Percentiles rank a stretch among this genome's conserved stretches.
Evolutionary conservation across 2,888 invertebrate species (phyloP).

Genomic region (Oeneis ivallda): DNA sequence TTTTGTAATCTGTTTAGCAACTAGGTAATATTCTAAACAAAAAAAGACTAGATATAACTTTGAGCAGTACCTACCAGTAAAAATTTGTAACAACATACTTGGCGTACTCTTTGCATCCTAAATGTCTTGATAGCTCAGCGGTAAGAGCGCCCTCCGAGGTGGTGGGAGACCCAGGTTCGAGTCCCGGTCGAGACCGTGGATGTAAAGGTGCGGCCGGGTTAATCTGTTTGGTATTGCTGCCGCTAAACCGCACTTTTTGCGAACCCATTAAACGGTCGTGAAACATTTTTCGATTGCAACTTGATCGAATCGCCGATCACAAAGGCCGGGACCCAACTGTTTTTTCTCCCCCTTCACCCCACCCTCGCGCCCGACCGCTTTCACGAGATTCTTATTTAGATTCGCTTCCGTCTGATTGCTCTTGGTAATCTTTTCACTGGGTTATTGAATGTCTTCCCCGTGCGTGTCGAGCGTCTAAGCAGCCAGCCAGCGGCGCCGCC

Average conservation of each 20-base stretch:
- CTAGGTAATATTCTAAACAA: slow-evolving; percentile 1
- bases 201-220: slow-evolving; percentile 54
- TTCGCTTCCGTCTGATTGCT: slow-evolving; percentile 82
- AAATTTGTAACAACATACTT: not conserved
- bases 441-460: slow-evolving; percentile 81
- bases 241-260: slow-evolving; percentile 56
- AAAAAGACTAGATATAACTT: slow-evolving; percentile 9
- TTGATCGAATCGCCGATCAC: slow-evolving; percentile 77
- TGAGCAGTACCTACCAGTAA: slow-evolving; percentile 1
- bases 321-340: slow-evolving; percentile 71
- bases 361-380: slow-evolving; percentile 70
- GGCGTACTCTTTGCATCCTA: slow-evolving; percentile 57
- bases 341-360: slow-evolving; percentile 62
- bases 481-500: slow-evolving; percentile 55
- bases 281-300: slow-evolving; percentile 71
- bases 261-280: slow-evolving; percentile 62
- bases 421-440: slow-evolving; percentile 81
- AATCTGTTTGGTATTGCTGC: slow-evolving; percentile 42
- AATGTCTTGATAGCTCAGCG: slow-evolving; percentile 81
- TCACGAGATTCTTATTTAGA: slow-evolving; percentile 82
- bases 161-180: slow-evolving; percentile 78
- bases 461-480: slow-evolving; percentile 69
- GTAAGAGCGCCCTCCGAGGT: slow-evolving; percentile 71
- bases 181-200: slow-evolving; percentile 78
- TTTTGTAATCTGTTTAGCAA: slow-evolving; percentile 31